Base-by-base conservation (phyloP, 1,140 invertebrate genomes). In the Dendrolimus kikuchii region DNA sequence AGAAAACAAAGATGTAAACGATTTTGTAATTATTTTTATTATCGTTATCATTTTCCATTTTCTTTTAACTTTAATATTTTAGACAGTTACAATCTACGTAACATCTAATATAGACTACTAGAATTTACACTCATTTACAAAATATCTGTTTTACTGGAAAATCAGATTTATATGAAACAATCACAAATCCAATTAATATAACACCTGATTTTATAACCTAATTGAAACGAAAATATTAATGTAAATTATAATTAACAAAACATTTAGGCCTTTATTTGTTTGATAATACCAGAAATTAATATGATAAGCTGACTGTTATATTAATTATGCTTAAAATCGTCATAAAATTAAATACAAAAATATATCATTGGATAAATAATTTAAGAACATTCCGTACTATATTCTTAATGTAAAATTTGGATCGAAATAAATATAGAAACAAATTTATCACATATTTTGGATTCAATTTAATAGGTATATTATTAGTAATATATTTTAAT, bases 81-180 rank as follows among this genome's bases (percentile, higher is more conserved):
- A 75, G 69, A 79, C 66, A 61, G 69, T 77, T 81, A 81, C 77
- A 78, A 72, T 79, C 81, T 85, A 85, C 71, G 71, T 83, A 85
- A 83, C 78, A 81, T 85, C 78, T 85, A 83, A 81, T 72, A 76
- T 79, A 77, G 67, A 77, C 77, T 81, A 84, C 78, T 65, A 69
- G 62, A 75, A 77, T 84, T 82, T 81, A 82, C 71, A 84, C 76
- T 79, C 81, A 84, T 84, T 81, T 80, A 82, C 76, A 81, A 77
- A 63, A 62, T 69, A 58, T 69, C 42, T 45, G 56, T 72, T 23
- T 23, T 77, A 81, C 78, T 81, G 81, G 78, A 74, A 71, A 72
- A 71, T 56, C 62, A 51, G 63, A 45, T 51, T 9, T 5, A 51
- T 7, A 37, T 23, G 23, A 23, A 23, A 23, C 23, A 36, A 43